phyloP scores from a whole-genome alignment of 2,797 vertebrate genomes.

The Bryconaethiops microstoma region DNA sequence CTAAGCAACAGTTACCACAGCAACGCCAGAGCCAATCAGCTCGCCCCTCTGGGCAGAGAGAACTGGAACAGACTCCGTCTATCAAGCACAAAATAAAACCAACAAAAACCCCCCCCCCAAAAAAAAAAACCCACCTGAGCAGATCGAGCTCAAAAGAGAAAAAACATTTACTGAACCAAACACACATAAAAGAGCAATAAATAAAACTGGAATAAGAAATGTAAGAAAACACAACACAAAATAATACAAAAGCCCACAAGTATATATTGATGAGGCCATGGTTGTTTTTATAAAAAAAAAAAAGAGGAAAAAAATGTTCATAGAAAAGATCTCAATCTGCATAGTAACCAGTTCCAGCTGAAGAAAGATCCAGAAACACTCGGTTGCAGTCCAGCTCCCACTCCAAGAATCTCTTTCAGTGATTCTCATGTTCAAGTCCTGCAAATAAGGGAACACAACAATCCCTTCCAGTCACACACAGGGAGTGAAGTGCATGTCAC shows the following conservation, averaged over 20 bases:
- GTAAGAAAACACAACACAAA: constrained; percentile 26
- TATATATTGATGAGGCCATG: constrained; percentile 24
- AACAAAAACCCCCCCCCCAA: neutral
- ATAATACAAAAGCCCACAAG: constrained; percentile 12
- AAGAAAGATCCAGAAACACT: constrained; percentile 6
- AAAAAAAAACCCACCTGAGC: neutral
- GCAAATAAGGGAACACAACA: neutral
- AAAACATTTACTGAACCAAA: constrained; percentile 1
- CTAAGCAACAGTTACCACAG: constrained; percentile 57
- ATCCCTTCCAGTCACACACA: neutral
- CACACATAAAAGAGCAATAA: constrained; percentile 46
- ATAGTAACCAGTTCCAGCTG: constrained; percentile 39
- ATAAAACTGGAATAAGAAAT: constrained; percentile 44
- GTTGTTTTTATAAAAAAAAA: constrained; percentile 19
- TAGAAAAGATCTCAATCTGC: constrained; percentile 38
- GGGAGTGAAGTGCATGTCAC: neutral
- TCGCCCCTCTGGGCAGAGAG: constrained; percentile 19
- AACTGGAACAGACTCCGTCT: constrained; percentile 22
- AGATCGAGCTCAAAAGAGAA: neutral
- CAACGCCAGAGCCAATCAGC: constrained; percentile 52
- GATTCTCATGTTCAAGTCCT: constrained; percentile 24
- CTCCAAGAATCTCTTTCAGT: constrained; percentile 21
- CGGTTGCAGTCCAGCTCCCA: neutral
- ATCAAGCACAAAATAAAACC: constrained; percentile 10
- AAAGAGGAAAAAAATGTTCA: constrained; percentile 2